Base-by-base conservation (phyloP, 2,113 vertebrate species). In the Perca schrenkii region DNA sequence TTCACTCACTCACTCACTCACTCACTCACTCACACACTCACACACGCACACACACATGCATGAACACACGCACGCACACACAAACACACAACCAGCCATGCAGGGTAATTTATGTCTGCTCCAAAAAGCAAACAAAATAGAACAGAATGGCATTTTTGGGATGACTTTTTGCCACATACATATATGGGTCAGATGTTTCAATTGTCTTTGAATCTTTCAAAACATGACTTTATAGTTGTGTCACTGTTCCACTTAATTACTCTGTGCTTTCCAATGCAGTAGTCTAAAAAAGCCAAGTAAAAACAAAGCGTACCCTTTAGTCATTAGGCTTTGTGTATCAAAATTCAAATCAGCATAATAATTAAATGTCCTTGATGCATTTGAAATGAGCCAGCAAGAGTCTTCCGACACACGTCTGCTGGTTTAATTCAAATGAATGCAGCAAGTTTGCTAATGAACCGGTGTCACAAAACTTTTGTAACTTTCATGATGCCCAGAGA, bases 51-150 rank as follows among this genome's bases (percentile, higher is more conserved):
- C 74, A 70, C 83, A 83, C 86, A 92, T 11, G 31, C 21, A 22
- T 34, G 14, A 2, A 34, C 21, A 17, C 67, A 52, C 78, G 72
- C 46, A 36, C 65, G 65, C 83, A 49, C 77, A 40, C 73, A 77
- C 46, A 14, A 74, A 70, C 84, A 84, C 86, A 92, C 86, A 89
- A 86, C 81, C 81, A 92, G 86, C 77, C 87, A 92, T 90, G 92
- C 85, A 92, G 86, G 87, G 79, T 86, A 86, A 93, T 91, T 91
- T 86, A 87, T 80, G 64, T 90, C 81, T 91, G 92, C 93, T 94
- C 88, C 89, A 94, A 89, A 93, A 92, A 91, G 86, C 91, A 93
- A 91, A 91, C 74, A 90, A 86, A 90, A 89, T 56, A 89, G 73
- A 90, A 86, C 75, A 62, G 65, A 84, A 80, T 54, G 50, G 61